Evolutionary conservation across 2,797 vertebrate genomes (phyloP).

Genomic region (Argentina silus): DNA sequence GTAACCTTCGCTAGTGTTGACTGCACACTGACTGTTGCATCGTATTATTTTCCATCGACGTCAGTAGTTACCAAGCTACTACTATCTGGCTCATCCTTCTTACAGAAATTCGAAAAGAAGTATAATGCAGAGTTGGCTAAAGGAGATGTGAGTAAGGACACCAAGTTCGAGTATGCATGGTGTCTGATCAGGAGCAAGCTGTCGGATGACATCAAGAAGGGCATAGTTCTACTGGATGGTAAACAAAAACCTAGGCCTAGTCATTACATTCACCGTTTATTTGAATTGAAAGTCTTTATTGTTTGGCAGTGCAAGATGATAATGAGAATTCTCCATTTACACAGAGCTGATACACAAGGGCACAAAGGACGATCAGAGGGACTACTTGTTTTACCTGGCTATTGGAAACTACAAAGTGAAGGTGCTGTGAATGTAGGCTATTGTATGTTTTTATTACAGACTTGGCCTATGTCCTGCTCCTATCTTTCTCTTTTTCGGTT

Average conservation of each 20-base stretch:
- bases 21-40: background rate
- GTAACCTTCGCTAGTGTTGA: too few species aligned
- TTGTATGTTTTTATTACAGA: background rate
- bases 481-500: background rate
- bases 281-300: background rate
- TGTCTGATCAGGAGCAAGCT: constrained; percentile 81
- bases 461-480: background rate
- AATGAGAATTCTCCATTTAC: background rate
- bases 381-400: constrained; percentile 81
- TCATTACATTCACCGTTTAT: background rate
- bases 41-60: background rate
- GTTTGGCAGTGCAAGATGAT: background rate
- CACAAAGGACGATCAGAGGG: constrained; percentile 79
- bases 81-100: constrained; percentile 5
- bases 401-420: constrained; percentile 82
- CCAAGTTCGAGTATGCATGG: constrained; percentile 83
- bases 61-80: too few species aligned
- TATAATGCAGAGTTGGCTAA: constrained; percentile 71
- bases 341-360: constrained; percentile 76
- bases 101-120: constrained; percentile 80
- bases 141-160: constrained; percentile 73
- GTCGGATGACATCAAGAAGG: constrained; percentile 74
- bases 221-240: constrained; percentile 77
- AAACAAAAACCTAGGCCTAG: constrained; percentile 34
- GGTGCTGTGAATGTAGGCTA: constrained; percentile 46